Evolutionary conservation across 2,113 vertebrate genomes (phyloP), one percentile per base, ranked within the genome.

Genomic region (Trogon surrucura): DNA sequence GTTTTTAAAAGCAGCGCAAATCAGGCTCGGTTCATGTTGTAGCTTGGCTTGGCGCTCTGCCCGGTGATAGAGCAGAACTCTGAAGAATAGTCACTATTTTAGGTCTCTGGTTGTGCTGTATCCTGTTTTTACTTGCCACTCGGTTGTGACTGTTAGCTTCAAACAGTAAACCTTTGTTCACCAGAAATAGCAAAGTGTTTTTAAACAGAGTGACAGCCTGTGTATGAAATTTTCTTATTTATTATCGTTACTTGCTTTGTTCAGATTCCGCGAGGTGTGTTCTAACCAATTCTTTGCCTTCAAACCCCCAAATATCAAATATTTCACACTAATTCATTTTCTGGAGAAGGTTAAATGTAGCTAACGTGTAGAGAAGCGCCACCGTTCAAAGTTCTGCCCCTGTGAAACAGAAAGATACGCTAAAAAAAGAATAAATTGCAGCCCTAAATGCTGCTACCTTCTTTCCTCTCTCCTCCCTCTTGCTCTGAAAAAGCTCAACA

Each of bases 101-200:
- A 94, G 88, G 95, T 25, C 85, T 64, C 82, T 48, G 9, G 38
- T 93, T 91, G 90, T 58, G 93, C 95, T 48, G 48, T 96, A 88
- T 96, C 94, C 65, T 97, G 97, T 92, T 95, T 93, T 93, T 89
- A 82, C 91, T 95, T 77, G 87, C 95, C 88, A 36, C 87, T 94
- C 92, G 30, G 62, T 95, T 88, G 95, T 96, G 93, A 92, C 92
- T 95, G 92, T 45, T 65, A 94, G 90, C 85, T 97, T 97, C 57
- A 69, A 96, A 92, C 95, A 95, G 85, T 85, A 84, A 96, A 95
- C 94, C 80, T 92, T 95, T 95, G 89, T 89, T 89, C 45, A 47
- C 88, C 86, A 85, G 94, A 90, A 88, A 95, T 91, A 97, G 45
- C 78, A 5, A 8, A 87, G 74, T 83, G 88, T 38, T 93, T 95